Evolutionary conservation across 2,888 invertebrate species (phyloP).

Genomic region (Eupithecia dodoneata): DNA sequence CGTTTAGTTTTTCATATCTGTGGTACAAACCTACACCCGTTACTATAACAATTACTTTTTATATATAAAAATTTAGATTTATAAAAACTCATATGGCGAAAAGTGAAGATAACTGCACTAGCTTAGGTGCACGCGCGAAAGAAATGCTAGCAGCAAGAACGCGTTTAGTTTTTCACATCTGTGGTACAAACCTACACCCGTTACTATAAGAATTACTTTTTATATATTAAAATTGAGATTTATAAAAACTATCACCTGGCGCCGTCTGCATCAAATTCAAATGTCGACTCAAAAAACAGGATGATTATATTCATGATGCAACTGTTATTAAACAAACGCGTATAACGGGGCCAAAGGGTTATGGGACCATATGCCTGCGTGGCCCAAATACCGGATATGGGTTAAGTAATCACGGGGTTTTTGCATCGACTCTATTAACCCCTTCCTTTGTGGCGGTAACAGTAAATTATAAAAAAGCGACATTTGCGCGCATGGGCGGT

Average conservation of each 20-base stretch:
- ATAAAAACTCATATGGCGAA: conserved; percentile 59
- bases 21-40: conserved; percentile 1
- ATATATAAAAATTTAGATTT: too few species aligned
- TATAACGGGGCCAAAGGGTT: conserved; percentile 84
- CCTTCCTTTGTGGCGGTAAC: conserved; percentile 72
- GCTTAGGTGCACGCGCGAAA: conserved; percentile 19
- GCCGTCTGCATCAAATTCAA: conserved; percentile 55
- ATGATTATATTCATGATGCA: conserved; percentile 73
- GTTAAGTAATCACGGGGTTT: conserved; percentile 81
- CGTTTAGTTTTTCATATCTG: conserved; percentile 1
- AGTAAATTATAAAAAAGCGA: conserved; percentile 67
- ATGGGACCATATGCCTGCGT: conserved; percentile 71
- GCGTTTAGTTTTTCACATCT: not conserved
- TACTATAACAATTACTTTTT: conserved; percentile 10
- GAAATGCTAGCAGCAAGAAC: conserved; percentile 3
- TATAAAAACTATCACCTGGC: conserved; percentile 68
- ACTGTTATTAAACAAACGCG: conserved; percentile 72
- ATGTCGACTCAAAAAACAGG: conserved; percentile 56
- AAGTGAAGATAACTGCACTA: conserved; percentile 70
- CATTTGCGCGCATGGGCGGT: conserved; percentile 71
- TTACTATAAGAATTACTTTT: conserved; percentile 19
- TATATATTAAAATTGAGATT: conserved; percentile 38
- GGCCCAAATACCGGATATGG: conserved; percentile 77
- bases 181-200: not conserved
- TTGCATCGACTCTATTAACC: conserved; percentile 72